phyloP scores from a whole-genome alignment of 2,888 invertebrate genomes.

The Stegophylla sp. region DNA sequence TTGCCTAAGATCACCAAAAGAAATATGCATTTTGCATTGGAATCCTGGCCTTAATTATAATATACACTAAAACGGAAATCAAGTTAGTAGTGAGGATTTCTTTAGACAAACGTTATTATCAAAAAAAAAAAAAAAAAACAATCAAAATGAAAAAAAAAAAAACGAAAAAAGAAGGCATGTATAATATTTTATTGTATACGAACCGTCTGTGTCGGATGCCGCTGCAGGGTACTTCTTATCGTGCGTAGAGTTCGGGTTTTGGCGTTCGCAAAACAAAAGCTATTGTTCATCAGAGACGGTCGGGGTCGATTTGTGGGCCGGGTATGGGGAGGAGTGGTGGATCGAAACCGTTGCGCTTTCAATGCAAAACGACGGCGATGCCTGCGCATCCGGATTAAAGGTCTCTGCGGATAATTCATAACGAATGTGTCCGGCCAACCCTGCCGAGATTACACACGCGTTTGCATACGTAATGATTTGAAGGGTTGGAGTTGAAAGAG shows the following conservation, averaged over 20 bases:
- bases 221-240: constrained; percentile 43
- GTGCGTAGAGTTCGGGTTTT: neutral
- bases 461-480: constrained; percentile 56
- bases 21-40: too few relatives aligned
- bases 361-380: constrained; percentile 43
- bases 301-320: too few relatives aligned
- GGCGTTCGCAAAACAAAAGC: constrained; percentile 50
- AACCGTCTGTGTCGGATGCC: neutral
- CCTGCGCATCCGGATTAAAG: constrained; percentile 54
- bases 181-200: neutral
- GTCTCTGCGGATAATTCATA: constrained; percentile 55
- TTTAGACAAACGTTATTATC: neutral
- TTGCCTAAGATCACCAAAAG: too few relatives aligned
- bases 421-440: constrained; percentile 56
- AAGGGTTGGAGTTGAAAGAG: constrained; percentile 20
- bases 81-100: neutral
- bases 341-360: constrained; percentile 52
- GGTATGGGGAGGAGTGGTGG: neutral
- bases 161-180: neutral
- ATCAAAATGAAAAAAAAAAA: too few relatives aligned
- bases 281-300: constrained; percentile 39
- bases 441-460: constrained; percentile 48
- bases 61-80: too few relatives aligned
- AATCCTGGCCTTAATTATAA: too few relatives aligned
- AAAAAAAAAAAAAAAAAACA: too few relatives aligned